Conservation (phyloP, 2,113 vertebrate genomes). For the Anguilla japonica region DNA sequence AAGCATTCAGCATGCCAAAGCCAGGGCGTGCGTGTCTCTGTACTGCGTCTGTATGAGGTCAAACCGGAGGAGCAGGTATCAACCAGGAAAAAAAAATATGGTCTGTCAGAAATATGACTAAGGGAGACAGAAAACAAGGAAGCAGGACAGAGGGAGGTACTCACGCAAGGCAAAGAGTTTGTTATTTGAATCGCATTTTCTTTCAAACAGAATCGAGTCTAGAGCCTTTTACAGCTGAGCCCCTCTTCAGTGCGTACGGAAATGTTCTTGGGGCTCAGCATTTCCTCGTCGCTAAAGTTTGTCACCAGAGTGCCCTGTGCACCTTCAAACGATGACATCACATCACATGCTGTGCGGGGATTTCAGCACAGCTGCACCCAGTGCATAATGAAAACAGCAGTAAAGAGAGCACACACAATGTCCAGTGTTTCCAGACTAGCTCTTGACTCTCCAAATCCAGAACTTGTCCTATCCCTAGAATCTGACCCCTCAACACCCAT, state of each 20-base stretch:
- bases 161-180: neutral
- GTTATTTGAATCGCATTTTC: neutral
- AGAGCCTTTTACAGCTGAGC: neutral
- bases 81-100: neutral
- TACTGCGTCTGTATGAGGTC: neutral
- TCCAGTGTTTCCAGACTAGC: too few species aligned
- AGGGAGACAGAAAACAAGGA: neutral
- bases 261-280: neutral
- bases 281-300: neutral
- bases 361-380: too few species aligned
- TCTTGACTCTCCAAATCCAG: too few species aligned
- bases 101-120: neutral
- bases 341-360: neutral
- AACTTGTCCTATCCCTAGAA: too few species aligned
- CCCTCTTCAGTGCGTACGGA: neutral
- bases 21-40: neutral
- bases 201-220: neutral
- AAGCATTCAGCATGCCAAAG: neutral
- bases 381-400: too few species aligned
- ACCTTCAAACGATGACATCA: neutral
- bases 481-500: too few species aligned
- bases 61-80: neutral
- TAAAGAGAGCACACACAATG: too few species aligned
- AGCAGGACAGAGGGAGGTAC: neutral
- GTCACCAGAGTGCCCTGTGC: neutral